Base-by-base conservation (phyloP, 2,888 invertebrate species). In the Diabrotica balteata region DNA sequence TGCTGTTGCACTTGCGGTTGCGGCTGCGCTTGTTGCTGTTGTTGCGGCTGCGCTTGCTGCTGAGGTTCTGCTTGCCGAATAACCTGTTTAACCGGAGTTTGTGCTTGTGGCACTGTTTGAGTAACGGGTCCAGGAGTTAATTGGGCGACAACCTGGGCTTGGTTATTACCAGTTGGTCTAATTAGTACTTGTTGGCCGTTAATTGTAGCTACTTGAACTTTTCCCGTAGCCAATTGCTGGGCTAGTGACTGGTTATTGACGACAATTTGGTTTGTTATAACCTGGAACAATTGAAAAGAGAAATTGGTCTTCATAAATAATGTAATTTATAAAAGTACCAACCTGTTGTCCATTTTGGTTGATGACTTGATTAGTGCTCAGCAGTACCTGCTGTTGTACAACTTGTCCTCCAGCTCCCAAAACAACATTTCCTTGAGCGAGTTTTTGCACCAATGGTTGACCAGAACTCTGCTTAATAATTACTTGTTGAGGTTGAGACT, bases 141-240 rank as follows among this genome's bases (percentile, higher is more conserved):
- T 78, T 91, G 91, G 1, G 91, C 91, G 22, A 93, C 92, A 64
- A 93, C 91, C 83, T 93, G 92, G 8, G 91, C 91, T 79, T 91
- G 91, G 80, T 91, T 91, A 81, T 92, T 92, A 60, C 93, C 92
- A 8, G 93, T 89, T 0, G 92, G 91, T 55, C 93, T 87, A 68
- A 95, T 92, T 53, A 94, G 86, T 44, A 95, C 93, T 83, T 94
- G 94, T 79, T 94, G 94, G 0, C 94, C 94, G 80, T 93, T 93
- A 43, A 95, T 91, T 0, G 93, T 93, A 0, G 94, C 93, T 65
- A 95, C 86, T 81, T 94, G 93, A 8, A 94, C 89, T 82, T 94
- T 94, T 7, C 94, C 94, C 11, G 91, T 88, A 2, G 93, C 93
- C 69, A 95, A 86, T 81, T 94, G 94, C 80, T 93, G 93, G 11